Base-by-base conservation (phyloP, 2,888 invertebrate species). In the Pedicia rivosa region DNA sequence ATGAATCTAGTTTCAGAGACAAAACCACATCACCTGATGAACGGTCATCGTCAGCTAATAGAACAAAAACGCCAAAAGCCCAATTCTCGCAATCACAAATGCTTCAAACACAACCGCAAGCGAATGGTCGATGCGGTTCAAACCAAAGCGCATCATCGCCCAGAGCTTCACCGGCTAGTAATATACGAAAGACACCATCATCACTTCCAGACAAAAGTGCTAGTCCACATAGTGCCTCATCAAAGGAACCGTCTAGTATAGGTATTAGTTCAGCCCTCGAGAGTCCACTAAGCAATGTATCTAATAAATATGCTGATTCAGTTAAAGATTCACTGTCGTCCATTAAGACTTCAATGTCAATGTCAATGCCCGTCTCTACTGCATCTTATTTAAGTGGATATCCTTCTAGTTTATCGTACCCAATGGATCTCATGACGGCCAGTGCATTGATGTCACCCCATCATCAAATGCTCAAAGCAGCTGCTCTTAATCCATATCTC, bases 361-460 rank as follows among this genome's bases (percentile, higher is more conserved):
- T 14, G 13, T 15, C 33, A 22, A 16, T 35, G 25, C 16, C 35
- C 12, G 35, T 32, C 4, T 32, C 32, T 3, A 13, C 35, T 12
- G n/a, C 27, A 12, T 25, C 35, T n/a, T 79, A 75, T 51, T 66
- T 78, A 40, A 65, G 69, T n/a, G 72, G 72, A 15, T 66, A 74
- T 47, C 72, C 70, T 8, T 63, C 56, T 8, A 77, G 74, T 34
- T 68, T 74, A 48, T 73, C 74, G 4, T 65, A 72, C 51, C 74
- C 66, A 40, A 75, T 81, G 70, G 82, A 82, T 51, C 57, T 80
- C 42, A 79, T 82, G 78, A 71, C 80, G 1, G 62, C 63, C 33
- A 78, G 74, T 48, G 76, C 78, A 47, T 58, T 83, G 40, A 74
- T 82, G 72, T 77, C 78, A 2, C 78, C 78, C 9, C 81, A 81